Evolutionary conservation across 2,113 vertebrate genomes (phyloP).

Genomic region (Cacatua alba): DNA sequence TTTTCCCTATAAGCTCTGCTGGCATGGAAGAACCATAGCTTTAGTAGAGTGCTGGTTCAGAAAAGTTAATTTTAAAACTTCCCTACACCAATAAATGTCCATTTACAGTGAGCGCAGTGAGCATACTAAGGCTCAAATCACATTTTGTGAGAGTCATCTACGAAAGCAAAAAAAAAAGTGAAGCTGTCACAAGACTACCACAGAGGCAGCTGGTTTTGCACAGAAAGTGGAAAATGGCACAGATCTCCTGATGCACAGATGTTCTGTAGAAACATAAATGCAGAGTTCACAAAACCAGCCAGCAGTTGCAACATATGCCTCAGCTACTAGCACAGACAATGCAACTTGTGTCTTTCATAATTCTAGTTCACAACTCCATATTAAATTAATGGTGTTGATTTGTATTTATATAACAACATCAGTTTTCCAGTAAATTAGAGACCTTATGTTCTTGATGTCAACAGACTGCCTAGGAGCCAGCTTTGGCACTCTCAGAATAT

Average conservation of each 20-base stretch:
- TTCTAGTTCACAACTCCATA: neutral
- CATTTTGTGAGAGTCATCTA: neutral
- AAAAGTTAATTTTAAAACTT: neutral
- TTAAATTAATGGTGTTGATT: slow-evolving; percentile 38
- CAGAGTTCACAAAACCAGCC: neutral
- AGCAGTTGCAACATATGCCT: neutral
- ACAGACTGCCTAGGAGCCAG: neutral
- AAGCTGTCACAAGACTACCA: neutral
- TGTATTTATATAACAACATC: slow-evolving; percentile 22
- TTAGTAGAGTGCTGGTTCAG: neutral
- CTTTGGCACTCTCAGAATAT: neutral
- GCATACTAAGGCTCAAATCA: neutral
- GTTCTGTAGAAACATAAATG: neutral
- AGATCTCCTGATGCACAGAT: neutral
- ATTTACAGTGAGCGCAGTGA: neutral
- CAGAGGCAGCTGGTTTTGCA: neutral
- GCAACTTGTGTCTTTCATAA: neutral
- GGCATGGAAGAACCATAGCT: neutral
- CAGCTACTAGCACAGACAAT: neutral
- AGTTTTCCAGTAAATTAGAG: neutral
- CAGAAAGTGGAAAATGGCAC: neutral
- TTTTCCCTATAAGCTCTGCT: neutral
- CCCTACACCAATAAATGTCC: neutral
- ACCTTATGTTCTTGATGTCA: neutral
- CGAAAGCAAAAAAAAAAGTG: neutral